Base-by-base conservation (phyloP, 2,113 vertebrate species). In the Taurulus bubalis region DNA sequence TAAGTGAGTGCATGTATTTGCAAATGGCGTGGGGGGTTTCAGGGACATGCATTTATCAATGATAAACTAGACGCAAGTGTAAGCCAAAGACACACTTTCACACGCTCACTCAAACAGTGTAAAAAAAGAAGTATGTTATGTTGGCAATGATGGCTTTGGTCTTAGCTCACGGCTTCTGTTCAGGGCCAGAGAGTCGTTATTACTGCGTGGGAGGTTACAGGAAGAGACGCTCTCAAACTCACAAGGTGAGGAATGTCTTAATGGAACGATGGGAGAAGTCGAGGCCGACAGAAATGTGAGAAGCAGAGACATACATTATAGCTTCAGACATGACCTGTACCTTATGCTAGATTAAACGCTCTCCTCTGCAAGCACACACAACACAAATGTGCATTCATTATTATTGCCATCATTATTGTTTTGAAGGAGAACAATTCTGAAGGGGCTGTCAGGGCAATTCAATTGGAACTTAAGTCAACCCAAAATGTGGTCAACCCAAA, bases 161-260 rank as follows among this genome's bases (percentile, higher is more conserved):
- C 75, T 84, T 28, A 11, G 65, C 80, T 78, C 81, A 79, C 76
- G 76, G 82, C 80, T 86, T 84, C 70, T 78, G 86, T 79, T 71
- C 9, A 28, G 51, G 82, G 90, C 87, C 77, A 85, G 73, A 89
- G 26, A 79, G 69, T 59, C 78, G 75, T 82, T 85, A 85, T 89
- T 87, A 74, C 26, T 51, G 78, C 28, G 67, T 70, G 60, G 78
- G 88, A 83, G 86, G 89, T 82, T 59, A 87, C 42, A 78, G 69
- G 12, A 81, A 59, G 55, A 77, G 51, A 68, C 40, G 75, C 26
- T 75, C 28, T 71, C 12, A 71, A 26, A 77, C 45, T 79, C 24
- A 63, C 38, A 18, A 11, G 49, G 6, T n/a, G 11, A 47, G 63
- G 67, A 45, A 75, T 71, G 38, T 12, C 71, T 58, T 75, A 82